Conservation (phyloP, 2,113 vertebrate species). For the Morphnarchus princeps region DNA sequence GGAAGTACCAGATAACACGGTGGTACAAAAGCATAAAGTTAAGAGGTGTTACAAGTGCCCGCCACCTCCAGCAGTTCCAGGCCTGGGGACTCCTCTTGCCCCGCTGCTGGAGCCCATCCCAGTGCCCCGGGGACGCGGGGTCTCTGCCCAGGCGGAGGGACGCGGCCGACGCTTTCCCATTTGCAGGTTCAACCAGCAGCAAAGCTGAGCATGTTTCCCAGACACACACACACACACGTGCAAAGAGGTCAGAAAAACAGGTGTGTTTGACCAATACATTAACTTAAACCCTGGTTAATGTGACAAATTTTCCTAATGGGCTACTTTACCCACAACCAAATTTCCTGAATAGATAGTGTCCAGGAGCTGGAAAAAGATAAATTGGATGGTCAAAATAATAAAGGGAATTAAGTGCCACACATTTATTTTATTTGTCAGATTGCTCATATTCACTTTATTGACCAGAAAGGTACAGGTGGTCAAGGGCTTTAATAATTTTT, state of each 20-base stretch:
- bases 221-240: neutral
- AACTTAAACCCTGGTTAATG: neutral
- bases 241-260: neutral
- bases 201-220: neutral
- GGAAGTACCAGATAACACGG: neutral
- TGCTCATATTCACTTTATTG: neutral
- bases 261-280: neutral
- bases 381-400: neutral
- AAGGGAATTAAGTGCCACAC: neutral
- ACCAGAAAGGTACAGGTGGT: neutral
- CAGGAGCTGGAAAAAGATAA: neutral
- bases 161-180: accelerated
- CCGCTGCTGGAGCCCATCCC: accelerated
- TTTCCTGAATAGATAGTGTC: neutral
- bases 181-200: neutral
- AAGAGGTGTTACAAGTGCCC: neutral
- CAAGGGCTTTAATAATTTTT: neutral
- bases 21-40: neutral
- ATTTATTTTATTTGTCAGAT: neutral
- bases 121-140: accelerated
- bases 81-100: neutral
- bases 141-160: neutral
- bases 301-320: neutral
- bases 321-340: neutral
- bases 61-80: neutral